Percentiles rank a stretch among this genome's conserved stretches.
These are phyloP conservation scores for Melolontha melolontha DNA, from an alignment of 2,888 invertebrate genomes.

Conservation along the genomic window DNA sequence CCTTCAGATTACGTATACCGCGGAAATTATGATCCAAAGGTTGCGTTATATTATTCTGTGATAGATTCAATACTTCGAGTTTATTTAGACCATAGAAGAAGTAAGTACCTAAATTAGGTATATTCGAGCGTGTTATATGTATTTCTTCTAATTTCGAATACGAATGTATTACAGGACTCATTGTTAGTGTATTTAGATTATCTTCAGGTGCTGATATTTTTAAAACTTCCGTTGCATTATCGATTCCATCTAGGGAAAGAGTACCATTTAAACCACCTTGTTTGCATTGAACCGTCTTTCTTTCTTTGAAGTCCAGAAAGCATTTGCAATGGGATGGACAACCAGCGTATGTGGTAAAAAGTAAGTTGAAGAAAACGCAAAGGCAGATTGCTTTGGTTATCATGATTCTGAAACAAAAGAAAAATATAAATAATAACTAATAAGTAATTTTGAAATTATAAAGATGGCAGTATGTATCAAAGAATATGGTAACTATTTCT, in stretches of 20 bases:
- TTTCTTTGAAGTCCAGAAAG: slow-evolving; percentile 69
- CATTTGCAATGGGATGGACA: slow-evolving; percentile 77
- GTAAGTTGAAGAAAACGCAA: slow-evolving; percentile 44
- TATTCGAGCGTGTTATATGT: slow-evolving; percentile 80
- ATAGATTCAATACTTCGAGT: slow-evolving; percentile 74
- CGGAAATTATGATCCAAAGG: slow-evolving; percentile 80
- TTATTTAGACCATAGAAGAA: slow-evolving; percentile 81
- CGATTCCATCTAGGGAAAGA: slow-evolving; percentile 74
- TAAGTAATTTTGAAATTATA: background rate
- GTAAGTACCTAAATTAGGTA: slow-evolving; percentile 83
- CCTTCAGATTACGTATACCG: slow-evolving; percentile 77
- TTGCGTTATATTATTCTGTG: slow-evolving; percentile 81
- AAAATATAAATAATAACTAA: background rate
- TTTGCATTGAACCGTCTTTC: slow-evolving; percentile 71
- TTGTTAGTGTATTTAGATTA: slow-evolving; percentile 73
- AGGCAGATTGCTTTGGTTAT: slow-evolving; percentile 46
- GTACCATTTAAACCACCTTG: slow-evolving; percentile 73
- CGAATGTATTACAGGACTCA: slow-evolving; percentile 76
- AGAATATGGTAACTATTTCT: no score
- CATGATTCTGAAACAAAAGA: slow-evolving; percentile 47
- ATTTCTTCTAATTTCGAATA: slow-evolving; percentile 75
- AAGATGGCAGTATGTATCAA: no score
- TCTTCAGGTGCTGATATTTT: slow-evolving; percentile 75
- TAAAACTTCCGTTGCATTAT: slow-evolving; percentile 71
- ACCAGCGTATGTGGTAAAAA: slow-evolving; percentile 49